phyloP scores from a whole-genome alignment of 2,888 invertebrate species.

The Andrena haemorrhoa region DNA sequence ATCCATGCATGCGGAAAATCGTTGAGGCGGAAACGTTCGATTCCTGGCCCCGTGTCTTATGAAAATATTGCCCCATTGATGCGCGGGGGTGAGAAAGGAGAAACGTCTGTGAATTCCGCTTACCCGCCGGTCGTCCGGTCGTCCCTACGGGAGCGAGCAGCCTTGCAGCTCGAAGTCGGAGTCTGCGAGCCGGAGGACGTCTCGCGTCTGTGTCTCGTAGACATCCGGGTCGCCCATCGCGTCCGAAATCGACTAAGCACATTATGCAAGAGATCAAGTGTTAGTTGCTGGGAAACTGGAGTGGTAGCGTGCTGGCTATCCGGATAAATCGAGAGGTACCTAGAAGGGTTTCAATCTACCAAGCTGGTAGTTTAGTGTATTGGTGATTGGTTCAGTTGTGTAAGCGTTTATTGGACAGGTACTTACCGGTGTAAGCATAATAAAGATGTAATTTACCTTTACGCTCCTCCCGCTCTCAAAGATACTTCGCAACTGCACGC shows the following conservation, averaged over 20 bases:
- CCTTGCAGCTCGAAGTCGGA: background rate
- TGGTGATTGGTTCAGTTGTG: no score
- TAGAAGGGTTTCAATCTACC: no score
- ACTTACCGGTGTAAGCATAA: no score
- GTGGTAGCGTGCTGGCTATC: no score
- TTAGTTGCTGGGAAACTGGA: no score
- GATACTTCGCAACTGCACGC: background rate
- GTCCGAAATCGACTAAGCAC: no score
- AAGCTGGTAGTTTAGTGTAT: no score
- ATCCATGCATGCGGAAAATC: constrained; percentile 78
- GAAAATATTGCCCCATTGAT: constrained; percentile 71
- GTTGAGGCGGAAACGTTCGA: constrained; percentile 74
- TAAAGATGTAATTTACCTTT: background rate
- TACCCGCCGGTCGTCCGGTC: background rate
- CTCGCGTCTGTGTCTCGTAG: no score
- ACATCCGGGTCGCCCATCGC: no score
- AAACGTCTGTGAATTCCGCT: constrained; percentile 41
- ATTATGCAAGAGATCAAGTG: no score
- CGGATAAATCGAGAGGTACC: no score
- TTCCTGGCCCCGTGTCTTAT: constrained; percentile 70
- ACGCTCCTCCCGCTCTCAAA: background rate
- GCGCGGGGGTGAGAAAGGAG: constrained; percentile 37
- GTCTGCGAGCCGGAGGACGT: background rate
- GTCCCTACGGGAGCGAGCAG: background rate
- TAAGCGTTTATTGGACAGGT: no score